Evolutionary conservation across 2,797 vertebrate species (phyloP), one percentile per base, ranked within the genome.

Genomic region (Periophthalmus magnuspinnatus): DNA sequence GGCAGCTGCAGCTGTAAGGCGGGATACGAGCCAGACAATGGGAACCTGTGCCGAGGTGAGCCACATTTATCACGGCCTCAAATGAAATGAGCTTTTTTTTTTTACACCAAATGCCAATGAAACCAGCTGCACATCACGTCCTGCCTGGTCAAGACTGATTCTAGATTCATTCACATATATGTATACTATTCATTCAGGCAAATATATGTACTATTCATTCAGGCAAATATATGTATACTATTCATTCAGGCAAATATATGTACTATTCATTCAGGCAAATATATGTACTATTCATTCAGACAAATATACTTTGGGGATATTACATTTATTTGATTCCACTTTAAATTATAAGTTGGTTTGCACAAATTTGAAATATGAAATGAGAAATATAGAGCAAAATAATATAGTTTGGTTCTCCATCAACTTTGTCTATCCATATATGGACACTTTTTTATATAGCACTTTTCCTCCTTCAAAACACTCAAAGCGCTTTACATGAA

Each of bases 1-100:
- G 97, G 98, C 47, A 96, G 96, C 85, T 99, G 98, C 80, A 97
- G 96, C 62, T 99, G 98, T 89, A 96, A 95, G 86, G 92, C 96
- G 21, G 98, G 97, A 48, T 97, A 96, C 0, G 96, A 99, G 86
- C 95, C 96, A 0, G 97, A 97, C 84, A 97, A 96, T 79, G 94
- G 94, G 1, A 93, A 96, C 84, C 93, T 93, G 74, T 99, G 98
- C 89, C 95, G 94, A 94, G 96, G 98, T 98, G 92, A 93, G 75
- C 65, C 71, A 6, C 57, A n/a, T 78, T 70, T 55, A 78, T 61
- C 70, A 81, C 36, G 58, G 33, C n/a, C 10, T 32, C 74, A 68
- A 74, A 45, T 33, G 71, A 47, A 33, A 68, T 28, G 1, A 28
- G 28, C 28, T 28, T 28, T 28, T 28, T 28, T 28, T 28, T 65